These are phyloP conservation scores for Nothocercus julius DNA, from an alignment of 2,113 vertebrate genomes.

Conservation along the genomic window DNA sequence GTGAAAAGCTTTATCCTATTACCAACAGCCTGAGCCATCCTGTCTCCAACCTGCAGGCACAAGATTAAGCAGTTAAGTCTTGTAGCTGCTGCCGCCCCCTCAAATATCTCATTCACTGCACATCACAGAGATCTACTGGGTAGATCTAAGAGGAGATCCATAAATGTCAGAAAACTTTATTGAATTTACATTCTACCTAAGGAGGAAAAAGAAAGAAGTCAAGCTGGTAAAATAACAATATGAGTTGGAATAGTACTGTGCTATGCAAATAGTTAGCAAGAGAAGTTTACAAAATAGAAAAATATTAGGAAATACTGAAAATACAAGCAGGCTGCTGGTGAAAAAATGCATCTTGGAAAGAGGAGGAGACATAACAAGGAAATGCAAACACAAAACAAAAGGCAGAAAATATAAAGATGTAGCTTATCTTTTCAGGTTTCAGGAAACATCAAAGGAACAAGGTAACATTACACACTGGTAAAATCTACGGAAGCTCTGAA, in stretches of 20 bases:
- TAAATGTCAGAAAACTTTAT: background rate
- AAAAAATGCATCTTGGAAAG: background rate
- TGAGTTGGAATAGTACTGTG: background rate
- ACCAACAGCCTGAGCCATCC: conserved; percentile 41
- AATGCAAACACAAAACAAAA: background rate
- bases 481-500: background rate
- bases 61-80: conserved; percentile 49
- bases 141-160: background rate
- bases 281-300: background rate
- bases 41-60: conserved; percentile 5
- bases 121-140: background rate
- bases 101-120: background rate
- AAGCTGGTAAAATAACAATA: background rate
- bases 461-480: background rate
- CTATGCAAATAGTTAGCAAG: background rate
- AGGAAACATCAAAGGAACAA: background rate
- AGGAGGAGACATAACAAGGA: background rate
- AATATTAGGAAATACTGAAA: background rate
- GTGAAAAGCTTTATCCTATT: conserved; percentile 66
- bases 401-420: background rate
- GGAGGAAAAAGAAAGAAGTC: background rate
- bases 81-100: background rate
- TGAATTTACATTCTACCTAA: background rate
- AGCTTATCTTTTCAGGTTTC: background rate
- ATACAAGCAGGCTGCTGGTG: background rate